These are phyloP conservation scores for Aricia agestis DNA, from an alignment of 1,140 invertebrate genomes.

Conservation along the genomic window DNA sequence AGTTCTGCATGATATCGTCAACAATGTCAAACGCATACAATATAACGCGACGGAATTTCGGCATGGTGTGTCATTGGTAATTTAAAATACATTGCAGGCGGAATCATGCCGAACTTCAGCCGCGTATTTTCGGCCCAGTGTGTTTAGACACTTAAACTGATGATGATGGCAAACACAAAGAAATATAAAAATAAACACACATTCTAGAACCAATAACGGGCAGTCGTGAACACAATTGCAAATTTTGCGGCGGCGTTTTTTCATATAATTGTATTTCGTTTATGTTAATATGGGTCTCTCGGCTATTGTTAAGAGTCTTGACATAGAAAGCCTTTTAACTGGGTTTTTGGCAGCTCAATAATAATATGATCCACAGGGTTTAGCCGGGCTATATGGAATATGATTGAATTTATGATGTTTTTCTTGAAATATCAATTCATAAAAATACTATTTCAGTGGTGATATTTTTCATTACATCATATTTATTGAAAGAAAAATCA, in stretches of 20 bases:
- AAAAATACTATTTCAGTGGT: no score
- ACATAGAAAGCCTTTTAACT: constrained; percentile 11
- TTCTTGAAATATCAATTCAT: no score
- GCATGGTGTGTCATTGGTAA: no score
- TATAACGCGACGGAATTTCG: no score
- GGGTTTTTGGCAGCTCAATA: neutral
- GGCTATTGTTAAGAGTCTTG: neutral
- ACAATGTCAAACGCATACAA: no score
- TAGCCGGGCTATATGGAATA: neutral
- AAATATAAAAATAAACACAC: neutral
- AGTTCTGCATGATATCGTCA: no score
- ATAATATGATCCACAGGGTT: neutral
- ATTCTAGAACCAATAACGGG: neutral
- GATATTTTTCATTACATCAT: no score
- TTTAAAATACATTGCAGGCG: no score
- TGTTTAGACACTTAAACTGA: no score
- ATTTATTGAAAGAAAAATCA: no score
- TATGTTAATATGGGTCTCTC: constrained; percentile 4
- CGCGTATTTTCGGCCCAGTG: no score
- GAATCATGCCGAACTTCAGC: no score
- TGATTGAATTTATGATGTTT: neutral
- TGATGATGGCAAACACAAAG: neutral
- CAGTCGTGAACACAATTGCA: neutral
- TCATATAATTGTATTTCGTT: constrained; percentile 5
- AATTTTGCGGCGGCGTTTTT: neutral